Conservation (phyloP, 1,140 invertebrate genomes). For the Drosophila willistoni region DNA sequence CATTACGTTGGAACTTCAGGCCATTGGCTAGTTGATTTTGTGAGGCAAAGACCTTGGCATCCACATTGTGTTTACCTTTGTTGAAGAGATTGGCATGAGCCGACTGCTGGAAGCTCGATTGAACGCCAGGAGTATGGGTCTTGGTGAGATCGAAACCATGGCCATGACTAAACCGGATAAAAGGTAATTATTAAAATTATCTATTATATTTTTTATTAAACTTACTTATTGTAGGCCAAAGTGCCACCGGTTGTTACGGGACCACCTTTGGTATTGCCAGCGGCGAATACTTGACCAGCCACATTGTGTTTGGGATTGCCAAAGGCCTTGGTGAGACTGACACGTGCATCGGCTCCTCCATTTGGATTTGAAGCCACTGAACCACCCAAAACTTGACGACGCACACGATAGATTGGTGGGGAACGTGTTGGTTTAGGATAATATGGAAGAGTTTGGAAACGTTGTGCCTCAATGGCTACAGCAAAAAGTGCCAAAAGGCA, state of each 20-base stretch:
- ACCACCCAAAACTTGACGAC: constrained; percentile 67
- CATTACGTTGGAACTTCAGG: constrained; percentile 71
- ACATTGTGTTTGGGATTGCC: constrained; percentile 71
- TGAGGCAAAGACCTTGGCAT: constrained; percentile 73
- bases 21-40: constrained; percentile 74
- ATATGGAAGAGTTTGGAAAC: constrained; percentile 45
- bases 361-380: constrained; percentile 63
- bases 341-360: constrained; percentile 62
- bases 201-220: background rate
- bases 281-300: constrained; percentile 65
- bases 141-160: constrained; percentile 66
- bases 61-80: constrained; percentile 64
- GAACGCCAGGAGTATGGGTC: constrained; percentile 69
- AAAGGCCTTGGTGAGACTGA: constrained; percentile 61
- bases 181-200: background rate
- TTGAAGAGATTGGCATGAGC: constrained; percentile 73
- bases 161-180: constrained; percentile 40
- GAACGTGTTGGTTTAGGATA: constrained; percentile 42
- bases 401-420: constrained; percentile 50
- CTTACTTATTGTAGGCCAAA: constrained; percentile 77
- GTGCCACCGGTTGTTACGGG: constrained; percentile 66
- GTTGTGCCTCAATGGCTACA: constrained; percentile 53
- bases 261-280: constrained; percentile 65
- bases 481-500: constrained; percentile 48
- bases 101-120: constrained; percentile 65